These are phyloP conservation scores for Polydrusus pterygomalis DNA, from an alignment of 2,888 invertebrate genomes.

Conservation along the genomic window DNA sequence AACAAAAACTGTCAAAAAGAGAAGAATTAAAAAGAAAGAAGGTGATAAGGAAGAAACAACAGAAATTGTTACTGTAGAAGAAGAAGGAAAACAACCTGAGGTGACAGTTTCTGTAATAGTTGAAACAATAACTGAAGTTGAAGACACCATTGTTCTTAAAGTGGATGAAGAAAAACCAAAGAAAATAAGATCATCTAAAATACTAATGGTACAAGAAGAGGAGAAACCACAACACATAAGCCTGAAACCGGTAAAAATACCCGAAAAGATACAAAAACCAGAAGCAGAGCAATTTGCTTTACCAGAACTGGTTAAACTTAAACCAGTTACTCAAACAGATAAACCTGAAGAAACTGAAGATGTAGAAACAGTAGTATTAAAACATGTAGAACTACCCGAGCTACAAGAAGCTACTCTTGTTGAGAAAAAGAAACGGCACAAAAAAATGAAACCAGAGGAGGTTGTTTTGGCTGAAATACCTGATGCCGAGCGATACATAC, in stretches of 20 bases:
- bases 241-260: slow-evolving; percentile 64
- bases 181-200: slow-evolving; percentile 66
- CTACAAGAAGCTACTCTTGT: slow-evolving; percentile 59
- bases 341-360: slow-evolving; percentile 63
- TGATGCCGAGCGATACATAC: slow-evolving; percentile 64
- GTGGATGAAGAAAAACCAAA: slow-evolving; percentile 68
- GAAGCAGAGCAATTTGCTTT: slow-evolving; percentile 59
- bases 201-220: slow-evolving; percentile 62
- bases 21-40: slow-evolving; percentile 70
- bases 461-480: slow-evolving; percentile 61
- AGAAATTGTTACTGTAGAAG: slow-evolving; percentile 70
- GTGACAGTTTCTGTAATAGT: slow-evolving; percentile 71
- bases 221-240: slow-evolving; percentile 64
- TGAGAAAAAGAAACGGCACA: slow-evolving; percentile 60
- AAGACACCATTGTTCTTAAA: slow-evolving; percentile 76
- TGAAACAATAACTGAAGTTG: slow-evolving; percentile 75
- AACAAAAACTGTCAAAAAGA: slow-evolving; percentile 63
- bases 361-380: slow-evolving; percentile 67
- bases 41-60: slow-evolving; percentile 68
- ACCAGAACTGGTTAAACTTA: slow-evolving; percentile 59
- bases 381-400: slow-evolving; percentile 63
- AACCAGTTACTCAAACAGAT: slow-evolving; percentile 59
- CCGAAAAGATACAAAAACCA: slow-evolving; percentile 56
- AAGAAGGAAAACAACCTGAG: slow-evolving; percentile 64
- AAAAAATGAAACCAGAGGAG: slow-evolving; percentile 59